phyloP scores from a whole-genome alignment of 2,888 invertebrate species.

The Lasioglossum zephyrum region DNA sequence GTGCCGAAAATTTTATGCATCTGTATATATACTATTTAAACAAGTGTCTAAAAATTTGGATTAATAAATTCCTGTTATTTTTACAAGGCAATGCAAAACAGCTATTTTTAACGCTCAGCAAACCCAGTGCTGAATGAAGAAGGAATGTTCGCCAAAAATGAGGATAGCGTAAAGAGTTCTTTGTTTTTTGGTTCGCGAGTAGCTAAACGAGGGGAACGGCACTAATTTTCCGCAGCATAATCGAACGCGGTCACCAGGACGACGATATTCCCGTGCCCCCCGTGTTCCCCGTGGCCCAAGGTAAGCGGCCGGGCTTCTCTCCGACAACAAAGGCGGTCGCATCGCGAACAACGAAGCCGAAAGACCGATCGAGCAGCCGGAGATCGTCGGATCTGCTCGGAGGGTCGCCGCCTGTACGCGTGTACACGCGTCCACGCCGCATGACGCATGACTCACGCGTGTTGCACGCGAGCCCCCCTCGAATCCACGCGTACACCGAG shows the following conservation, averaged over 20 bases:
- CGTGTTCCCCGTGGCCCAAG: not conserved
- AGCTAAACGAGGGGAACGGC: not conserved
- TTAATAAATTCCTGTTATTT: too few species aligned
- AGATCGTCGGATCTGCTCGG: slow-evolving; percentile 2
- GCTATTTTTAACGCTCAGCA: too few species aligned
- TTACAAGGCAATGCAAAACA: too few species aligned
- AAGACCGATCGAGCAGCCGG: slow-evolving; percentile 12
- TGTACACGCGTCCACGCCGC: slow-evolving; percentile 72
- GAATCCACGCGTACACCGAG: slow-evolving; percentile 51
- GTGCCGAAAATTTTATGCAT: too few species aligned
- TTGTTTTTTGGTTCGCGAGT: not conserved
- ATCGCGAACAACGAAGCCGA: slow-evolving; percentile 8
- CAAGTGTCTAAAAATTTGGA: too few species aligned
- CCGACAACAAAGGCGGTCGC: not conserved
- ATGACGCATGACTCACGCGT: slow-evolving; percentile 78
- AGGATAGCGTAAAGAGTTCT: not conserved
- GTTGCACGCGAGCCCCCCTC: slow-evolving; percentile 67
- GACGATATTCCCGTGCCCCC: not conserved
- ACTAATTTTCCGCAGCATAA: not conserved
- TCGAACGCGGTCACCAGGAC: slow-evolving; percentile 1
- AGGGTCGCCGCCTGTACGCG: slow-evolving; percentile 31
- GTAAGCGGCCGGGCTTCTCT: slow-evolving; percentile 1
- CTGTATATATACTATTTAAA: too few species aligned
- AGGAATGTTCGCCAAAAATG: not conserved
- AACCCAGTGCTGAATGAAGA: not conserved